A percentile compares a stretch with the other conserved stretches of the same genome.
Evolutionary conservation across 2,888 invertebrate genomes (phyloP).

Genomic region (Malacosoma neustria): DNA sequence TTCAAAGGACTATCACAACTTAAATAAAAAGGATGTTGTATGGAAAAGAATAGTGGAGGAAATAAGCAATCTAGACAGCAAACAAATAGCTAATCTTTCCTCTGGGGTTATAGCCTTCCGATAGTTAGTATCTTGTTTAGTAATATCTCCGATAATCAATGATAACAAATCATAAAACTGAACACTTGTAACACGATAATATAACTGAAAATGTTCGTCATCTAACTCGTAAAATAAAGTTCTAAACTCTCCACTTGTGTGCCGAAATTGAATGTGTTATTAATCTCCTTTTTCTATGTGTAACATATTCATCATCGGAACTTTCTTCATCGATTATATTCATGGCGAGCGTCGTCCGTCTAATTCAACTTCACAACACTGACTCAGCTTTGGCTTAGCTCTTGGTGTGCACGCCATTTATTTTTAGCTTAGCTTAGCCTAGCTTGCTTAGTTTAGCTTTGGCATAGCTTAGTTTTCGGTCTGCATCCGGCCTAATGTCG

Average conservation of each 20-base stretch:
- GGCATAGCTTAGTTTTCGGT: slow-evolving; percentile 7
- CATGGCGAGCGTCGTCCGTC: slow-evolving; percentile 11
- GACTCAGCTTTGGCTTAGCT: slow-evolving; percentile 15
- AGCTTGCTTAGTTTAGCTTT: slow-evolving; percentile 2
- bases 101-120: slow-evolving; percentile 11
- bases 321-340: slow-evolving; percentile 13
- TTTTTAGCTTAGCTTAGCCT: slow-evolving; percentile 6
- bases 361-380: slow-evolving; percentile 13
- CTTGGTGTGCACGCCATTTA: slow-evolving; percentile 14
- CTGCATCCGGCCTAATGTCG: slow-evolving; percentile 5
- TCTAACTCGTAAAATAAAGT: too few relatives aligned
- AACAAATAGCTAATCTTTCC: slow-evolving; percentile 14
- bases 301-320: slow-evolving; percentile 11
- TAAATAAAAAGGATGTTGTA: too few relatives aligned
- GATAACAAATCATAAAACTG: too few relatives aligned
- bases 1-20: too few relatives aligned
- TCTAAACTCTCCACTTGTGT: too few relatives aligned
- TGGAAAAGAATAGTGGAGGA: too few relatives aligned
- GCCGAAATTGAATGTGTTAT: slow-evolving; percentile 8
- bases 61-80: too few relatives aligned
- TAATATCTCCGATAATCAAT: slow-evolving; percentile 6
- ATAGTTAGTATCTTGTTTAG: slow-evolving; percentile 10
- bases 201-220: too few relatives aligned
- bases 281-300: slow-evolving; percentile 13
- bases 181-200: too few relatives aligned